A percentile compares a stretch with the other conserved stretches of the same genome.
These are phyloP conservation scores for Mactra quadrangularis DNA, from an alignment of 1,140 invertebrate species.

Conservation along the genomic window DNA sequence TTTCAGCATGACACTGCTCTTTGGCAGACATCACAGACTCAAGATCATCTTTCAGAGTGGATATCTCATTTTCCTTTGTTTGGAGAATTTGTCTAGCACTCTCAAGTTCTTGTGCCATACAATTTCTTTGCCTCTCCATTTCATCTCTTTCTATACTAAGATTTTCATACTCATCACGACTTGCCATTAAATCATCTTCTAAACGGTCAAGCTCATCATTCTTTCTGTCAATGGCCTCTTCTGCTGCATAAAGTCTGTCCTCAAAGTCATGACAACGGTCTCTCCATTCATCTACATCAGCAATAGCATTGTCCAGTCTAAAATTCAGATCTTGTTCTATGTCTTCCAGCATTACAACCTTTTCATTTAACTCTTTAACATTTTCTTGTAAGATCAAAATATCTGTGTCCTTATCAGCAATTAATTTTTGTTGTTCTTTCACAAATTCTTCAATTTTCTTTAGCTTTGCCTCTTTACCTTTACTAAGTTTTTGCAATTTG, in stretches of 20 bases:
- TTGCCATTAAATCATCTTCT: conserved; percentile 38
- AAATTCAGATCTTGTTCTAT: conserved; percentile 44
- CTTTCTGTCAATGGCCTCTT: conserved; percentile 54
- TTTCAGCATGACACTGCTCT: conserved; percentile 42
- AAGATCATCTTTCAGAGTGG: conserved; percentile 40
- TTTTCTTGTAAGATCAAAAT: conserved; percentile 60
- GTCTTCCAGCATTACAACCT: conserved; percentile 45
- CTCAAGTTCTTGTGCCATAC: conserved; percentile 6
- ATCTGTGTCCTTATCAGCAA: conserved; percentile 55
- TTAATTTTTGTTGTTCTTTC: conserved; percentile 46
- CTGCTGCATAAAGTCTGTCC: conserved; percentile 49
- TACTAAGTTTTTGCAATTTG: conserved; percentile 49
- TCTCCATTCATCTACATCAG: conserved; percentile 56
- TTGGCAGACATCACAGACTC: conserved; percentile 39
- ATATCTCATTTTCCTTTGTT: conserved; percentile 48
- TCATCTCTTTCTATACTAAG: conserved; percentile 56
- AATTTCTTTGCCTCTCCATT: conserved; percentile 46
- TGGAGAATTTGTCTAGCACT: conserved; percentile 42
- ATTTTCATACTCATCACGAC: conserved; percentile 43
- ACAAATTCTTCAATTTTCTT: conserved; percentile 54
- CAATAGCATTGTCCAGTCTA: conserved; percentile 43
- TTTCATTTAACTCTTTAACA: conserved; percentile 46
- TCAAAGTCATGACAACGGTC: conserved; percentile 57
- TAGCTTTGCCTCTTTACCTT: conserved; percentile 57
- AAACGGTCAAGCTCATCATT: conserved; percentile 47